These are phyloP conservation scores for Cecidostiba fungosa DNA, from an alignment of 2,888 invertebrate genomes.

Conservation along the genomic window DNA sequence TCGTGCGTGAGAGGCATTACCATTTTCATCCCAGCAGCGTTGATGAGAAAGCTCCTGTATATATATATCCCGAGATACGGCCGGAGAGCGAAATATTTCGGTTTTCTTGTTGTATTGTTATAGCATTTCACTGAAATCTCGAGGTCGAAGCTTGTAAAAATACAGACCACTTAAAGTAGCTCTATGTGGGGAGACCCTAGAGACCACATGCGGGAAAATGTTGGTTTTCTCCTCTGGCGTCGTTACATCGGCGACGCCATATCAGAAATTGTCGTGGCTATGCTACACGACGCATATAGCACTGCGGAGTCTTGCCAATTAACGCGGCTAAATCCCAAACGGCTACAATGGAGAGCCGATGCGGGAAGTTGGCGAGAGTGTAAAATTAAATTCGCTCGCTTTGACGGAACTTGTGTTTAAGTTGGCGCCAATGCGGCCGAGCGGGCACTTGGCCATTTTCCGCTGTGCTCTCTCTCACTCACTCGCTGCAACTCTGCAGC, in stretches of 20 bases:
- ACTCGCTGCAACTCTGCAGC: background rate
- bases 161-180: background rate
- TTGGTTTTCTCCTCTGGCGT: conserved; percentile 7
- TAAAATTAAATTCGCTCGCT: conserved; percentile 59
- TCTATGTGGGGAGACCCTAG: background rate
- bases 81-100: no score
- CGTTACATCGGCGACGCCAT: background rate
- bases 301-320: conserved; percentile 49
- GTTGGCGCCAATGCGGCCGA: conserved; percentile 10
- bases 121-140: background rate
- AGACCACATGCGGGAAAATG: background rate
- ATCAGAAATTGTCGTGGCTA: background rate
- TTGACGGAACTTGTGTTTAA: conserved; percentile 50
- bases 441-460: background rate
- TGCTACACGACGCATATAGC: background rate
- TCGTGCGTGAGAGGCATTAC: background rate
- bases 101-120: no score
- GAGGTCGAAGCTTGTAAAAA: background rate
- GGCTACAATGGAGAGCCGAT: conserved; percentile 52
- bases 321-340: conserved; percentile 54
- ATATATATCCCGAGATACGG: no score
- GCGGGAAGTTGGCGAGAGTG: conserved; percentile 27
- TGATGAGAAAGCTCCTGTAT: no score
- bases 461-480: background rate
- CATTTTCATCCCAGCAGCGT: background rate